Percentiles rank a stretch among this genome's conserved stretches.
These are phyloP conservation scores for Hylaea fasciaria DNA, from an alignment of 2,888 invertebrate genomes.

Conservation along the genomic window DNA sequence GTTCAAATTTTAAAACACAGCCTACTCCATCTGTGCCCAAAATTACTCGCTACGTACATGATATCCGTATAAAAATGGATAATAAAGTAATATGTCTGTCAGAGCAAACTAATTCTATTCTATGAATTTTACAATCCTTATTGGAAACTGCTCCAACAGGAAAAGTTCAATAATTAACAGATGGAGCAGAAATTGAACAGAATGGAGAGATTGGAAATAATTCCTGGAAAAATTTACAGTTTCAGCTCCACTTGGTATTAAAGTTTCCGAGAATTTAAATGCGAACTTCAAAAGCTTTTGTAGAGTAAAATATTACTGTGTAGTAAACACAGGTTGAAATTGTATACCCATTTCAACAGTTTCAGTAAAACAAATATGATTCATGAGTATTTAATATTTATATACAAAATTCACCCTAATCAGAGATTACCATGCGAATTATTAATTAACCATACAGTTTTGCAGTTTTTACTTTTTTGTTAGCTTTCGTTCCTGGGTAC, in stretches of 20 bases:
- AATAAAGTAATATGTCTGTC: background rate
- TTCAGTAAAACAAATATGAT: too few relatives aligned
- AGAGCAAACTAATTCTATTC: background rate
- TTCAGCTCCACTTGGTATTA: conserved; percentile 5
- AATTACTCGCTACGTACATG: too few relatives aligned
- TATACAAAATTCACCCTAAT: too few relatives aligned
- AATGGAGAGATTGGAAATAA: conserved; percentile 7
- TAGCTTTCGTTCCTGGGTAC: too few relatives aligned
- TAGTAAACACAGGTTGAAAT: background rate
- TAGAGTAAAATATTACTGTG: conserved; percentile 9
- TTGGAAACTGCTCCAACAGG: background rate
- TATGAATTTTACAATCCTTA: background rate
- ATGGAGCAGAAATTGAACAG: conserved; percentile 7
- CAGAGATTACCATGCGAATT: background rate
- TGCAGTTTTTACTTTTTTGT: too few relatives aligned
- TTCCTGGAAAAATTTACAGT: conserved; percentile 4
- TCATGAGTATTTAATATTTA: too few relatives aligned
- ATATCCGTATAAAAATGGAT: too few relatives aligned
- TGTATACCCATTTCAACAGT: too few relatives aligned
- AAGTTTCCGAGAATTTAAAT: conserved; percentile 7
- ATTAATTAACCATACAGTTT: too few relatives aligned
- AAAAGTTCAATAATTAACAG: conserved; percentile 12
- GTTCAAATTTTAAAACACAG: too few relatives aligned
- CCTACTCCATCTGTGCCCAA: too few relatives aligned
- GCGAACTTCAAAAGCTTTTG: conserved; percentile 8